These are phyloP conservation scores for Aurelia sp. DNA, from an alignment of 30 jellyfish, hydroid and myxozoan species.

Conservation along the genomic window DNA sequence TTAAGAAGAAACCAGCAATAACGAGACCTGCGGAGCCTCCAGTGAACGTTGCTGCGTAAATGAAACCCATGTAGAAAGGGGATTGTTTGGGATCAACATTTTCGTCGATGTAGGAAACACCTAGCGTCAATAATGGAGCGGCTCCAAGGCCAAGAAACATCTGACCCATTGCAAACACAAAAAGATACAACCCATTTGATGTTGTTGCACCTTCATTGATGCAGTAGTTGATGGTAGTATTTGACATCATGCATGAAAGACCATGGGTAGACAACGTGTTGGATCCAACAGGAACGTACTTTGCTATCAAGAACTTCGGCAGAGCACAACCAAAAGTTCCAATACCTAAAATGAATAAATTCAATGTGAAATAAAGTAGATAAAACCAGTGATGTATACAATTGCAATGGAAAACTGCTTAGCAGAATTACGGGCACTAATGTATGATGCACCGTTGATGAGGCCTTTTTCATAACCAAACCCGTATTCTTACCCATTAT, in stretches of 20 bases:
- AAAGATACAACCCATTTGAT: slow-evolving; percentile 32
- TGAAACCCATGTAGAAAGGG: slow-evolving; percentile 73
- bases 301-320: slow-evolving; percentile 65
- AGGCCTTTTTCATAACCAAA: too few relatives aligned
- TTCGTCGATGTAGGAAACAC: slow-evolving; percentile 76
- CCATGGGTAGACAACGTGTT: background rate
- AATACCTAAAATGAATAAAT: slow-evolving; percentile 20
- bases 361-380: too few relatives aligned
- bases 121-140: slow-evolving; percentile 71
- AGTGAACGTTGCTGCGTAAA: slow-evolving; percentile 49
- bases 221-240: slow-evolving; percentile 22
- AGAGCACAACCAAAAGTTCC: slow-evolving; percentile 71
- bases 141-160: slow-evolving; percentile 82
- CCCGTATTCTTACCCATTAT: too few relatives aligned
- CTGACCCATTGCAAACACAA: slow-evolving; percentile 59
- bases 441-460: too few relatives aligned
- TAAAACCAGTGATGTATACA: background rate
- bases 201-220: background rate
- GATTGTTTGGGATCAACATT: slow-evolving; percentile 72
- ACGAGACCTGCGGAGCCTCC: slow-evolving; percentile 67
- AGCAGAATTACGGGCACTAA: too few relatives aligned
- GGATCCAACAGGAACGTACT: slow-evolving; percentile 43
- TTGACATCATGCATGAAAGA: slow-evolving; percentile 16
- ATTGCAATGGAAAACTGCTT: too few relatives aligned
- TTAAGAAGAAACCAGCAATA: slow-evolving; percentile 53